Evolutionary conservation across 2,113 vertebrate species (phyloP).

Genomic region (Astur gentilis): DNA sequence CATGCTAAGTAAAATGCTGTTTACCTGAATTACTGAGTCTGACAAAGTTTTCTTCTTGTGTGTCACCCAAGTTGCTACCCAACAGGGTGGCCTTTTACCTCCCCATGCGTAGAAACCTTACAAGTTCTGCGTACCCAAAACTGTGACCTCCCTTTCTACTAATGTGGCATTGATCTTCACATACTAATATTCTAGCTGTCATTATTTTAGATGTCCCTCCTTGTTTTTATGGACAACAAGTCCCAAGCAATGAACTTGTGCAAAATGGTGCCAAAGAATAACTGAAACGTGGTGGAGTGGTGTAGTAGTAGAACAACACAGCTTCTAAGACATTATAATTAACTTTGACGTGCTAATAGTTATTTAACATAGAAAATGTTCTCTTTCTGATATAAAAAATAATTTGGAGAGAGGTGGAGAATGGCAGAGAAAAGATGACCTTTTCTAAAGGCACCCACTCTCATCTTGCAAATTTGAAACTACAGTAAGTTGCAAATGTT

Average conservation of each 20-base stretch:
- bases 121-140: not conserved
- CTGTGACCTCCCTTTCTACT: constrained; percentile 68
- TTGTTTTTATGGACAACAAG: constrained; percentile 13
- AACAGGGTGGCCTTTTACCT: not conserved
- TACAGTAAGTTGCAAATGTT: not conserved
- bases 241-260: not conserved
- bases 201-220: constrained; percentile 5
- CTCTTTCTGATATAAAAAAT: not conserved
- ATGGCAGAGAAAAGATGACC: not conserved
- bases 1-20: not conserved
- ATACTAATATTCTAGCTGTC: constrained; percentile 39
- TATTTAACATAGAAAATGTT: not conserved
- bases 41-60: not conserved
- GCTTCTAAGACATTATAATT: not conserved
- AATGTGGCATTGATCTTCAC: constrained; percentile 54
- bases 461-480: not conserved
- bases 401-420: not conserved
- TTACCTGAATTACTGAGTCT: not conserved
- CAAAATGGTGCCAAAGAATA: not conserved
- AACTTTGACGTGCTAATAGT: not conserved
- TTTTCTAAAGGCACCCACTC: not conserved
- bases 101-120: rapidly evolving
- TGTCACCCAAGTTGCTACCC: not conserved
- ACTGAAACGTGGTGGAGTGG: not conserved
- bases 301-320: not conserved